These are phyloP conservation scores for Odiellus spinosus DNA, from an alignment of 2,888 invertebrate species.

Conservation along the genomic window DNA sequence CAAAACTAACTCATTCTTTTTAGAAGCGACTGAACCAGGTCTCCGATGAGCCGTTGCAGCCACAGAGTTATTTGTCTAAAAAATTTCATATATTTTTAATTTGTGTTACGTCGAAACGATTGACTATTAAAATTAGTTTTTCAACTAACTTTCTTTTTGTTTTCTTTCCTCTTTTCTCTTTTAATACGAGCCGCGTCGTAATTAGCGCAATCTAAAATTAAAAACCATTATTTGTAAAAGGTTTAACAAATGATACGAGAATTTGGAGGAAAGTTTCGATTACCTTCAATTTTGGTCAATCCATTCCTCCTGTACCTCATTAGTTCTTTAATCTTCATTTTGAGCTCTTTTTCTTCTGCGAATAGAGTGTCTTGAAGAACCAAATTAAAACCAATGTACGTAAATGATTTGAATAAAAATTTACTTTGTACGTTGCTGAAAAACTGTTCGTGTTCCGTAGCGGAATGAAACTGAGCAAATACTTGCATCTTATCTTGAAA, in stretches of 20 bases:
- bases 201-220: conserved; percentile 59
- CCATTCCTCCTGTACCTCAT: conserved; percentile 72
- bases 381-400: not conserved
- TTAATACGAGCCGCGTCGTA: conserved; percentile 50
- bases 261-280: conserved; percentile 6
- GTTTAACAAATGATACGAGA: no score
- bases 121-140: not conserved
- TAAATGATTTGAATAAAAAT: conserved; percentile 11
- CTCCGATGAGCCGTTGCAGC: no score
- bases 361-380: not conserved
- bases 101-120: not conserved
- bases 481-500: conserved; percentile 68
- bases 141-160: conserved; percentile 31
- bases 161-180: conserved; percentile 45
- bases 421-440: conserved; percentile 42
- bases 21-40: no score
- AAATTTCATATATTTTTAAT: no score
- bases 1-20: no score
- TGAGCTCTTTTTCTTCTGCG: conserved; percentile 58
- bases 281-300: conserved; percentile 40
- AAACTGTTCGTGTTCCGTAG: conserved; percentile 65
- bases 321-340: conserved; percentile 58
- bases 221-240: no score
- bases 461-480: conserved; percentile 73
- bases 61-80: no score